Evolutionary conservation across 2,797 vertebrate species (phyloP).

Genomic region (Silurus lanzhouensis): DNA sequence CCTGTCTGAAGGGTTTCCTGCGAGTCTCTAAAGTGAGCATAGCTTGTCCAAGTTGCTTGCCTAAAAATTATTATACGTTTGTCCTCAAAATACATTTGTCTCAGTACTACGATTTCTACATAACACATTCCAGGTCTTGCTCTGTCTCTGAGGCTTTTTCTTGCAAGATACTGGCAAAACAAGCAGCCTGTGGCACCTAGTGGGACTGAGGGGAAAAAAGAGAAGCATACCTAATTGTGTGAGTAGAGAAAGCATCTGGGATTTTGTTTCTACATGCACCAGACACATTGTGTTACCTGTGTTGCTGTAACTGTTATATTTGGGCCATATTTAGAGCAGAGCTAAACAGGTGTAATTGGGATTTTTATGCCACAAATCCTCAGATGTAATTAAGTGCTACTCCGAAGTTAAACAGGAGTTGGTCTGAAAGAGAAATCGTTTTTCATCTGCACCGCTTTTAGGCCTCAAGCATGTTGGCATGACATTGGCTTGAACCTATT

Average conservation of each 20-base stretch:
- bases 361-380: background rate
- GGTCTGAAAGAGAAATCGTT: background rate
- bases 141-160: constrained; percentile 1
- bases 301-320: constrained; percentile 2
- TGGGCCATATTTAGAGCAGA: background rate
- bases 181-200: background rate
- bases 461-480: background rate
- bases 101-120: background rate
- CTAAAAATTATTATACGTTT: background rate
- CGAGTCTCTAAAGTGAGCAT: background rate
- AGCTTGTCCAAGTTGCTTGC: background rate
- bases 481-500: background rate
- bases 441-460: background rate
- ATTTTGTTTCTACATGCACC: background rate
- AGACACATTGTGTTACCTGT: background rate
- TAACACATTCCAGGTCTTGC: background rate
- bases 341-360: background rate
- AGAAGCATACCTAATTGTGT: background rate
- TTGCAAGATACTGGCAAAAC: background rate
- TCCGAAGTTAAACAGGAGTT: background rate
- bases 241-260: background rate
- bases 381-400: background rate
- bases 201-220: background rate
- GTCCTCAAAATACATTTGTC: background rate
- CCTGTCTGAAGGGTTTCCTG: background rate